Evolutionary conservation across 2,797 vertebrate genomes (phyloP), one percentile per base, ranked within the genome.

Genomic region (Tapirus indicus): DNA sequence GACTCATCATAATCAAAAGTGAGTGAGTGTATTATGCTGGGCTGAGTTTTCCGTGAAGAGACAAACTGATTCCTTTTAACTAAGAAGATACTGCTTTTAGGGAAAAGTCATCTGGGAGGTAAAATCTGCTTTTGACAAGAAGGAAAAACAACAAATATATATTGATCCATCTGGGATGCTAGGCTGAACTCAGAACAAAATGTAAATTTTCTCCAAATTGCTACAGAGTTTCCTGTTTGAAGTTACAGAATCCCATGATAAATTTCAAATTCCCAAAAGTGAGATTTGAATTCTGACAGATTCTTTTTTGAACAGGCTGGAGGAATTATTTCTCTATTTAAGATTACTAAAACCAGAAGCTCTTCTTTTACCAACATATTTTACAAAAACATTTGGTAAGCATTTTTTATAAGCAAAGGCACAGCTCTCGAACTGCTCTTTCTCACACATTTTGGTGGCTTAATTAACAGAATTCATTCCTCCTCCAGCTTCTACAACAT

Each of bases 271-370:
- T n/a, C 13, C 54, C 4, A 0, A 84, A 64, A n/a, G 13, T 35
- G 58, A 83, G 64, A 71, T 23, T 49, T 96, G 41, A 80, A 93
- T 88, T 91, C 49, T 83, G 41, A 85, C 2, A 0, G 29, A 84
- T 38, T 62, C 14, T 66, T 66, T 77, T 88, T 66, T 79, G 62
- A 86, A 77, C 0, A 84, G 47, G 32, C n/a, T 56, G 72, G 54
- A 83, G 56, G 72, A 72, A 84, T 96, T 75, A 95, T 49, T 80
- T 83, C 75, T 95, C 52, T 41, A 32, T n/a, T 75, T 88, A 82
- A 84, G 56, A 90, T 21, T 54, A 56, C 75, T 52, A 38, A 95
- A 78, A 69, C 18, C 32, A 82, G 66, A 96, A 78, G 35, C 16
- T 92, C 58, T 87, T 91, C 25, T 95, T 90, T 85, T 32, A 52